A percentile compares a stretch with the other conserved stretches of the same genome.
These are phyloP conservation scores for Streblospio benedicti DNA, from an alignment of 1,140 invertebrate genomes.

Conservation along the genomic window DNA sequence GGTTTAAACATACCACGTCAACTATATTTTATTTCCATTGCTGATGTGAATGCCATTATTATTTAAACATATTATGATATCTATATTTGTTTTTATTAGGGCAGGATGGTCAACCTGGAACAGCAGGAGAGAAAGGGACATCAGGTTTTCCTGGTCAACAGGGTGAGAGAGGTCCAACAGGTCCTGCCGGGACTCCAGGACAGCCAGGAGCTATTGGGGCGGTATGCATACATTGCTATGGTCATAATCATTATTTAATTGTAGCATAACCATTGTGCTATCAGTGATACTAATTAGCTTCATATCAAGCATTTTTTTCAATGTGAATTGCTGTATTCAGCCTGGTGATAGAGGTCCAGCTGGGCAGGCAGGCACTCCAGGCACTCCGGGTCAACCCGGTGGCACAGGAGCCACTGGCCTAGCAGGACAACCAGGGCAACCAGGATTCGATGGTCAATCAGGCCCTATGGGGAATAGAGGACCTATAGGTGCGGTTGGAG, in stretches of 20 bases:
- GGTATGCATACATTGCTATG: background rate
- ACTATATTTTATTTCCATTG: too few species aligned
- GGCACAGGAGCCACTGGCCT: background rate
- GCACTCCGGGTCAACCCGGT: conserved; percentile 48
- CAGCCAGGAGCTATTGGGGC: conserved; percentile 3
- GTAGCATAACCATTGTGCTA: too few species aligned
- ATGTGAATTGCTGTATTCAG: too few species aligned
- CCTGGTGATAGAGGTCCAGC: too few species aligned
- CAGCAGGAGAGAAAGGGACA: conserved; percentile 53
- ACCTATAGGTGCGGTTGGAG: conserved; percentile 64
- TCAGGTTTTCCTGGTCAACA: conserved; percentile 4
- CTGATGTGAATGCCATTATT: too few species aligned
- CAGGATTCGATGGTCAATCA: conserved; percentile 6
- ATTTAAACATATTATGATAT: too few species aligned
- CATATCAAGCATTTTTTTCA: too few species aligned
- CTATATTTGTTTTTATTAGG: too few species aligned
- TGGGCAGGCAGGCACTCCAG: conserved; percentile 4
- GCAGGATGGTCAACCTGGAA: conserved; percentile 54
- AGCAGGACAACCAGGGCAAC: background rate
- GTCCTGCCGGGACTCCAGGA: conserved; percentile 9
- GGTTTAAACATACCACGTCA: too few species aligned
- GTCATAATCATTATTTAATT: background rate
- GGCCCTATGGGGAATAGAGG: conserved; percentile 48
- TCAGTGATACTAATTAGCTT: too few species aligned
- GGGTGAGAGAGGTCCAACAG: background rate